Percentiles rank a stretch among this genome's conserved stretches.
phyloP scores from a whole-genome alignment of 2,888 invertebrate species.

The Drosophila macrothrix region DNA sequence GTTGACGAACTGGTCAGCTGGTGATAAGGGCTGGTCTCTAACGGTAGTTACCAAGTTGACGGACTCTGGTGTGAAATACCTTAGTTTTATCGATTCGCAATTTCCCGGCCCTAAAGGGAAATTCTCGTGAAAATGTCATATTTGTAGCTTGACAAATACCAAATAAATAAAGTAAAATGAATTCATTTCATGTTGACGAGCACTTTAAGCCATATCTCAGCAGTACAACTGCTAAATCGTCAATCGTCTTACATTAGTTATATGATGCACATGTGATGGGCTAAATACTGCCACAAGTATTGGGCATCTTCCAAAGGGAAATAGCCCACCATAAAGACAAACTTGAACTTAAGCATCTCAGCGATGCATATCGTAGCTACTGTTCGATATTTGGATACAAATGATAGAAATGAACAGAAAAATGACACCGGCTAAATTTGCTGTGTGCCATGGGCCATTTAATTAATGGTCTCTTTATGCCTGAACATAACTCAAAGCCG shows the following conservation, averaged over 20 bases:
- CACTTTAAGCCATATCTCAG: not conserved
- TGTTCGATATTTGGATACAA: conserved; percentile 35
- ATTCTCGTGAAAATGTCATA: not conserved
- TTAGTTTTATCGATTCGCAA: not conserved
- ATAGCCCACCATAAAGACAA: not conserved
- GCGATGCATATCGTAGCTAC: not conserved
- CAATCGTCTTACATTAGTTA: too few species aligned
- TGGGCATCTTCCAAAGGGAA: not conserved
- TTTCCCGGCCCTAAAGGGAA: not conserved
- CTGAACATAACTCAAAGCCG: conserved; percentile 59
- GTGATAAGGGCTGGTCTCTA: not conserved
- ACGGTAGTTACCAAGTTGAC: not conserved
- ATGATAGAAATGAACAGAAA: conserved; percentile 51
- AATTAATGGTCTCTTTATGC: conserved; percentile 63
- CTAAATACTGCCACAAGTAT: not conserved
- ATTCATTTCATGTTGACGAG: not conserved
- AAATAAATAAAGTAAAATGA: not conserved
- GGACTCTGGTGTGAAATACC: not conserved
- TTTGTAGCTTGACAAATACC: not conserved
- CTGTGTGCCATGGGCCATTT: conserved; percentile 42
- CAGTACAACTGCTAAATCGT: not conserved
- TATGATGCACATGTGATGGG: not conserved
- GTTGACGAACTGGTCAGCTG: too few species aligned
- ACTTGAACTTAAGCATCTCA: not conserved
- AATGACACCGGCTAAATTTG: conserved; percentile 34